phyloP scores from a whole-genome alignment of 2,797 vertebrate genomes.

The Scolopax bukidnonensis region DNA sequence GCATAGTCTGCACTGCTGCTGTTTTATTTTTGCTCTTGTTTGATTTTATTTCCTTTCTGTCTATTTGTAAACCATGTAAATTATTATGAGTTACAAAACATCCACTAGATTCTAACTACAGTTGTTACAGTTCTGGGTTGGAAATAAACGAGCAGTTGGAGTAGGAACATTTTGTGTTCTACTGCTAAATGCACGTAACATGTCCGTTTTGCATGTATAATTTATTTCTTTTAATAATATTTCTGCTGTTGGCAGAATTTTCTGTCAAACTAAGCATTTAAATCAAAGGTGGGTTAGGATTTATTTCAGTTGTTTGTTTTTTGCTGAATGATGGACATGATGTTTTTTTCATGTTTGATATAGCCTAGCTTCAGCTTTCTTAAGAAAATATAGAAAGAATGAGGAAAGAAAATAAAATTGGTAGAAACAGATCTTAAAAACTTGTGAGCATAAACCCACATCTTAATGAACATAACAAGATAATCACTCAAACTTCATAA shows the following conservation, averaged over 20 bases:
- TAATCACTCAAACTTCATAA: neutral
- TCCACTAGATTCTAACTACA: neutral
- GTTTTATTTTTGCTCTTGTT: neutral
- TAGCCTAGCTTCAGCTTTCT: neutral
- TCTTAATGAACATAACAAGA: neutral
- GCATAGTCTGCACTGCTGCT: neutral
- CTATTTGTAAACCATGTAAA: neutral
- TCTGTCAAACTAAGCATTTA: neutral
- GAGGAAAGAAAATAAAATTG: neutral
- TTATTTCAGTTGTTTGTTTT: fast-evolving
- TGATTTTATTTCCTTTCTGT: neutral
- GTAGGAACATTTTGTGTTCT: neutral
- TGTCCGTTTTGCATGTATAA: neutral
- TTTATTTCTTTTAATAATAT: neutral
- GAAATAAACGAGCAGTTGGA: neutral
- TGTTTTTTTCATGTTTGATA: neutral
- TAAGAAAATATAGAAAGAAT: neutral
- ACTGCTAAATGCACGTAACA: neutral
- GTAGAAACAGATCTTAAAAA: neutral
- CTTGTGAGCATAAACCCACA: neutral
- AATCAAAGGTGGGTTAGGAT: neutral
- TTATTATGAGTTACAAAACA: neutral
- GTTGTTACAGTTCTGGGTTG: neutral
- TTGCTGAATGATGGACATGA: neutral
- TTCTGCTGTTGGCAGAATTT: neutral